Conservation (phyloP, 2,113 vertebrate species). For the Bujurquina vittata region DNA sequence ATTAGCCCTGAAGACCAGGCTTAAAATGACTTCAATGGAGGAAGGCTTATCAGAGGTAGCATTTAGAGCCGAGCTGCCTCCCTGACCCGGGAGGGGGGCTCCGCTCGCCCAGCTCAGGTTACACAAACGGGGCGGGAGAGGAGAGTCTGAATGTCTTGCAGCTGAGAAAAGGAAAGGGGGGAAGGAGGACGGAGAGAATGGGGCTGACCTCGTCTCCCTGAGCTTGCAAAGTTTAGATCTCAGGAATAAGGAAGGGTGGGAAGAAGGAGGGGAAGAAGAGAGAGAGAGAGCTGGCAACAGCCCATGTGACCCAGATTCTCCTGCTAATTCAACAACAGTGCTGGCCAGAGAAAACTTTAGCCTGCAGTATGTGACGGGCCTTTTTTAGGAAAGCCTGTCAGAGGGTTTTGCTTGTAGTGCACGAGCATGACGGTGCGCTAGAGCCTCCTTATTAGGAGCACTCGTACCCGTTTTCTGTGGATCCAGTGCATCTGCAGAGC, state of each 20-base stretch:
- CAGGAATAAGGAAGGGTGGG: slow-evolving; percentile 39
- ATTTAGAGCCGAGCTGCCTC: slow-evolving; percentile 11
- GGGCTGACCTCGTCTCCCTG: slow-evolving; percentile 46
- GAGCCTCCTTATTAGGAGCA: neutral
- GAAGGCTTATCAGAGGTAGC: slow-evolving; percentile 45
- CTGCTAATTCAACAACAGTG: neutral
- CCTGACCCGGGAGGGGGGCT: slow-evolving; percentile 12
- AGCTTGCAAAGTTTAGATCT: slow-evolving; percentile 45
- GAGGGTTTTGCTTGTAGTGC: neutral
- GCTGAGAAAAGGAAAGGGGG: slow-evolving; percentile 33
- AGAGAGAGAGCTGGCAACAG: slow-evolving; percentile 29
- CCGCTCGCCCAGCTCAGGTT: slow-evolving; percentile 42
- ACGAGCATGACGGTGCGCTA: neutral
- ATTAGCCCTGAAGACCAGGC: neutral
- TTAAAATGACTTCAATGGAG: slow-evolving; percentile 6
- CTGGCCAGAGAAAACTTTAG: slow-evolving; percentile 33
- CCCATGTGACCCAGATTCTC: slow-evolving; percentile 65
- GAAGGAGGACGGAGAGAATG: neutral
- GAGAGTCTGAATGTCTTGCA: slow-evolving; percentile 35
- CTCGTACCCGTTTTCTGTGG: neutral
- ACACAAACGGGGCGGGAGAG: slow-evolving; percentile 53
- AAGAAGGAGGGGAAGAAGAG: neutral
- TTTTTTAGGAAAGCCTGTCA: neutral
- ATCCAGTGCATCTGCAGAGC: neutral
- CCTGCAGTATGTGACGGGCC: slow-evolving; percentile 18